phyloP scores from a whole-genome alignment of 2,888 invertebrate species.

The Leptogaster cylindrica region DNA sequence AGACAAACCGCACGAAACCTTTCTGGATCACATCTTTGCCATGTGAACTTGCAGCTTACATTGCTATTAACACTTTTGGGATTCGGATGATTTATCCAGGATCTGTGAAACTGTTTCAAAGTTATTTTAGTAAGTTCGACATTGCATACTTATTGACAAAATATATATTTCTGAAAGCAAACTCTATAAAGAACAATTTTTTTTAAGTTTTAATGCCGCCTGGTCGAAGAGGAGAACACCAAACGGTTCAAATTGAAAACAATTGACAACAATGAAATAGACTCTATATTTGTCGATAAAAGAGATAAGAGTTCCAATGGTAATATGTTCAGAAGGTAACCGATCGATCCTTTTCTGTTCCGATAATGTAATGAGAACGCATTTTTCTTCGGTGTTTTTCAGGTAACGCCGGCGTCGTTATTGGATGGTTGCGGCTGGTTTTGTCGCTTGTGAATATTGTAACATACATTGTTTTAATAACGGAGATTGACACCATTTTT shows the following conservation, averaged over 20 bases:
- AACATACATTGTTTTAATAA: conserved; percentile 44
- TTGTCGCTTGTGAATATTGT: conserved; percentile 51
- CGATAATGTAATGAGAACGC: too few relatives aligned
- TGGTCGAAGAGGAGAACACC: conserved; percentile 77
- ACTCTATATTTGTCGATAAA: conserved; percentile 87
- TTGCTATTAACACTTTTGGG: conserved; percentile 88
- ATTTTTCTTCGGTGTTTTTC: too few relatives aligned
- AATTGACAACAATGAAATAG: conserved; percentile 82
- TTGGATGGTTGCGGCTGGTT: conserved; percentile 57
- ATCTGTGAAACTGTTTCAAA: conserved; percentile 75
- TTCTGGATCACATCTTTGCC: conserved; percentile 64
- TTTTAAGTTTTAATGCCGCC: conserved; percentile 73
- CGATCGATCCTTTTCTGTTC: too few relatives aligned
- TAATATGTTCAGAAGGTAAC: conserved; percentile 83
- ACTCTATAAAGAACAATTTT: conserved; percentile 60
- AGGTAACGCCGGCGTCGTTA: conserved; percentile 56
- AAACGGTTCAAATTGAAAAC: conserved; percentile 79
- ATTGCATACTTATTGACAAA: background rate
- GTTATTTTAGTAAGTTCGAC: conserved; percentile 72
- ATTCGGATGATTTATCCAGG: conserved; percentile 92
- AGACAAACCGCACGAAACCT: conserved; percentile 60
- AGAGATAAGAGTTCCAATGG: conserved; percentile 70
- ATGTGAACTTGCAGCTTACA: conserved; percentile 75
- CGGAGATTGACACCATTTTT: conserved; percentile 25
- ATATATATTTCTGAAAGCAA: conserved; percentile 36